Evolutionary conservation across 2,797 vertebrate species (phyloP).

Genomic region (Premnoplex brunnescens): DNA sequence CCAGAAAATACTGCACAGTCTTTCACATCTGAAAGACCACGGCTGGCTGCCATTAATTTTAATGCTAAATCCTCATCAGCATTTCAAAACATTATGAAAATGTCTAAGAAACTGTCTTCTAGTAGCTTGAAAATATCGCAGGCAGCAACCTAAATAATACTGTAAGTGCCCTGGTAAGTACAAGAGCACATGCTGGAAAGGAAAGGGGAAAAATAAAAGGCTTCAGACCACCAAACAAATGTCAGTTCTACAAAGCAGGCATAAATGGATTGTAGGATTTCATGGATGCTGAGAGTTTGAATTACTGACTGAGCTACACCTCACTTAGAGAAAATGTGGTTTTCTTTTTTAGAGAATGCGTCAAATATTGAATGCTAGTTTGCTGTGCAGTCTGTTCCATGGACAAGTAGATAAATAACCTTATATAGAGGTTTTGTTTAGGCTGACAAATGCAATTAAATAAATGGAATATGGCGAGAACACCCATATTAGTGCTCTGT

Average conservation of each 20-base stretch:
- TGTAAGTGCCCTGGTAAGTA: slow-evolving; percentile 56
- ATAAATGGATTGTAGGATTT: slow-evolving; percentile 57
- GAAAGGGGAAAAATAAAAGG: slow-evolving; percentile 53
- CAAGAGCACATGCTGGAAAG: slow-evolving; percentile 60
- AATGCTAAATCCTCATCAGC: slow-evolving; percentile 74
- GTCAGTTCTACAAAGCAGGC: slow-evolving; percentile 32
- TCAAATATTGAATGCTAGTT: slow-evolving; percentile 32
- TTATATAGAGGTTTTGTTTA: background rate
- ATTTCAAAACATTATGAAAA: slow-evolving; percentile 76
- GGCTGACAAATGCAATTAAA: background rate
- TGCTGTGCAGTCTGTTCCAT: background rate
- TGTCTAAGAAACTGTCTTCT: slow-evolving; percentile 67
- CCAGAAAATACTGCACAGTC: slow-evolving; percentile 62
- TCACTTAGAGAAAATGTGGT: slow-evolving; percentile 32
- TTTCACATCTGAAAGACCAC: slow-evolving; percentile 68
- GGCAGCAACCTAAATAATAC: slow-evolving; percentile 63
- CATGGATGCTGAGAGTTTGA: slow-evolving; percentile 40
- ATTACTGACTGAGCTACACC: slow-evolving; percentile 49
- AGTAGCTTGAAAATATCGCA: slow-evolving; percentile 65
- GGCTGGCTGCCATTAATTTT: slow-evolving; percentile 72
- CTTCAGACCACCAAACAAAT: slow-evolving; percentile 40
- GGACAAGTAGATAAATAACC: slow-evolving; percentile 2
- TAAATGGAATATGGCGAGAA: background rate
- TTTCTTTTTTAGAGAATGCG: background rate
- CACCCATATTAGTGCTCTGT: background rate